Evolutionary conservation across 2,888 invertebrate species (phyloP), one percentile per base, ranked within the genome.

Genomic region (Hydropsyche betteni): DNA sequence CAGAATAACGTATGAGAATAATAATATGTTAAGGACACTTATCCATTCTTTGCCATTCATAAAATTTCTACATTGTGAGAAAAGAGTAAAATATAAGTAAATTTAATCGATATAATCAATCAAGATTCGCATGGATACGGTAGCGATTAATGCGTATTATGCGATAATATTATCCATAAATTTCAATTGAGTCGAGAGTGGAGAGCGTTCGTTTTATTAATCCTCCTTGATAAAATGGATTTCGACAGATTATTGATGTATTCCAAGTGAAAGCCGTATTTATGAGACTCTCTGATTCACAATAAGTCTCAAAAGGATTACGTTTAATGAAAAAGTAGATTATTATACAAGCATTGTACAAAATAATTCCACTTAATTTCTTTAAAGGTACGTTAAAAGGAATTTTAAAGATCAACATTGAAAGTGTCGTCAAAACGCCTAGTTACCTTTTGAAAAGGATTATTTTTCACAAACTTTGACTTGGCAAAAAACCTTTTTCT

Each of bases 171-270:
- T 58, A 58, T 16, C 14, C 58, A 34, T 64, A 36, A 64, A 64
- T 36, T 64, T 64, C 36, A 64, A 64, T 64, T 36, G 34, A 36
- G 61, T 33, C 5, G 61, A 61, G 24, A 61, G 61, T 24, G 0
- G 16, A 61, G 34, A 61, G 61, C 61, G 61, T 33, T 61, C 61
- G 12, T 33, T 64, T 64, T 64, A 36, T 64, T 64, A 64, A 64
- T 64, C 36, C n/a, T 12, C n/a, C 12, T 36, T 6, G 36, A 64
- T 64, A 36, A 64, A 36, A 64, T 36, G 34, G 36, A n/a, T 64
- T 64, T 64, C 12, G 64, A 64, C 64, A 64, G 36, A 64, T 64
- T 64, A 64, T 64, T 64, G 34, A 64, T 36, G 64, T 33, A 64
- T 64, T 64, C n/a, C 10, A 33, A 61, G 61, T 33, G 33, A 61